phyloP scores from a whole-genome alignment of 2,113 vertebrate genomes.

The Lamprologus lemairii region DNA sequence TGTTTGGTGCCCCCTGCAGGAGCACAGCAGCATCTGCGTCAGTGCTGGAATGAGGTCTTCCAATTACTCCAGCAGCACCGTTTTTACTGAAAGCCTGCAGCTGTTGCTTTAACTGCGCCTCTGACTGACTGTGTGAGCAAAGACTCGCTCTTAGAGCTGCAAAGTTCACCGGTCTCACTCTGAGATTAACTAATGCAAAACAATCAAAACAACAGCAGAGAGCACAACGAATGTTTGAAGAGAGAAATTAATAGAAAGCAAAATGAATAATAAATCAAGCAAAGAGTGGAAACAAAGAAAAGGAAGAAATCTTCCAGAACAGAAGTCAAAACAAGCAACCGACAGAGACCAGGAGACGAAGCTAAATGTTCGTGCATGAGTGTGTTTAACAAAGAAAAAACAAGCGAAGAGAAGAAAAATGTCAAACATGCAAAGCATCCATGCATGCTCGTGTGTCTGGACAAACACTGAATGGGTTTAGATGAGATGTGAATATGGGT shows the following conservation, averaged over 20 bases:
- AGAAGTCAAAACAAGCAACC: constrained; percentile 20
- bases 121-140: background rate
- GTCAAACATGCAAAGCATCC: background rate
- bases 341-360: background rate
- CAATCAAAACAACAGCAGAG: constrained; percentile 49
- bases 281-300: background rate
- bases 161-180: constrained; percentile 8
- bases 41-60: constrained; percentile 11
- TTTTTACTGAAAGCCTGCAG: background rate
- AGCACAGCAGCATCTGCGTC: background rate
- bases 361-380: background rate
- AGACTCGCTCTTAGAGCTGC: background rate
- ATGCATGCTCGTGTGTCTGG: background rate
- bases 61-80: background rate
- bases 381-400: background rate
- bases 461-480: background rate
- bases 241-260: constrained; percentile 15
- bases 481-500: background rate
- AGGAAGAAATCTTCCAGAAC: constrained; percentile 3
- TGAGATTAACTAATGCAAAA: constrained; percentile 5
- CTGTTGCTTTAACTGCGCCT: constrained; percentile 20
- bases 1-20: constrained; percentile 45
- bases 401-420: background rate
- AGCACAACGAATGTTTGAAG: background rate
- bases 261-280: background rate